Conservation (phyloP, 1,140 invertebrate genomes). For the Drosophila serrata region DNA sequence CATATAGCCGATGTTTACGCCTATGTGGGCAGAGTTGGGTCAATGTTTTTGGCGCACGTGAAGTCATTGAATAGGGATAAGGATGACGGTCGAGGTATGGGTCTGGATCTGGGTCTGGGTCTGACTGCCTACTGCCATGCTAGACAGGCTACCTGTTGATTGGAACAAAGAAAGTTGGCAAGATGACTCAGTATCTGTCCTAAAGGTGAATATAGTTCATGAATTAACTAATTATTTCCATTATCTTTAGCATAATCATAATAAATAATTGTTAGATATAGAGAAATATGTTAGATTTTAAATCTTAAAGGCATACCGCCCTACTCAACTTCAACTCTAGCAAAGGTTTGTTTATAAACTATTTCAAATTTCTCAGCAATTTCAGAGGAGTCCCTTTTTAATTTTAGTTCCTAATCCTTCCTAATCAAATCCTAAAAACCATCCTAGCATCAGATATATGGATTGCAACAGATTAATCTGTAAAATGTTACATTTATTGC, state of each 20-base stretch:
- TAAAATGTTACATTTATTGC: conserved; percentile 24
- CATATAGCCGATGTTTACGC: conserved; percentile 37
- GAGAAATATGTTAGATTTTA: neutral
- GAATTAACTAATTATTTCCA: neutral
- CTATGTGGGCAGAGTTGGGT: conserved; percentile 46
- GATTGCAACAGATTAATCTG: no score
- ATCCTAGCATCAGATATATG: neutral
- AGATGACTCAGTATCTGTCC: conserved; percentile 1
- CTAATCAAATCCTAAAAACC: neutral
- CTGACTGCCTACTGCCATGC: conserved; percentile 3
- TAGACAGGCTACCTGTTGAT: conserved; percentile 37
- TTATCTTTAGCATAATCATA: neutral
- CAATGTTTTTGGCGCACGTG: conserved; percentile 63
- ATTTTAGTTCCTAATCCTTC: neutral
- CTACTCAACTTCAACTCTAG: neutral
- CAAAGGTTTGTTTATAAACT: no score
- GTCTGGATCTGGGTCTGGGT: neutral
- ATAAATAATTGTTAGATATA: neutral
- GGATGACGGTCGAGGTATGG: conserved; percentile 3
- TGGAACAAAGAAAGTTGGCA: neutral
- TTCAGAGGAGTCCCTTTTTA: neutral
- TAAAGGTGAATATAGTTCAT: neutral
- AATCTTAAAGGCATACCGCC: neutral
- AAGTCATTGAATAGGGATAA: conserved; percentile 46
- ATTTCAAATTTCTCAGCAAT: neutral